Evolutionary conservation across 2,113 vertebrate genomes (phyloP), one percentile per base, ranked within the genome.

Genomic region (Cromileptes altivelis): DNA sequence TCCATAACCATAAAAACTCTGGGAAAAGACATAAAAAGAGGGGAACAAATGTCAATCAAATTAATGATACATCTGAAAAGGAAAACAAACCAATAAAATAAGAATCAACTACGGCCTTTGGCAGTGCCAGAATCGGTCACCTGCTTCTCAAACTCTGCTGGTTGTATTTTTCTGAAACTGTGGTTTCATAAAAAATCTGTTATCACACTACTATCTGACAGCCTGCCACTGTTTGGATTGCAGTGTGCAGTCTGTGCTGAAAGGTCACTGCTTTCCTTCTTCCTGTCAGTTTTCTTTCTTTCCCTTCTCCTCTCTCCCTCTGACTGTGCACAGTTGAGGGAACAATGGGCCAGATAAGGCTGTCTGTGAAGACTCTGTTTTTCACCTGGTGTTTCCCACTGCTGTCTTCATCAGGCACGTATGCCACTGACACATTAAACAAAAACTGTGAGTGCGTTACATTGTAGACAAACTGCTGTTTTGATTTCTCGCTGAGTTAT

Each of bases 1-100:
- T 19, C 98, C 98, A 1, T 99, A 99, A 60, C 96, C 96, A 68
- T 98, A 98, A 4, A 96, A 93, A 86, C 98, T 99, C 98, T 99
- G 85, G 10, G 69, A 87, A 75, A 61, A 80, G 45, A 70, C 25
- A 81, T 37, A 2, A 65, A 82, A 92, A 42, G 55, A 73, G 69
- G 1, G 57, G n/a, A 73, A 73, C 25, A 58, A 55, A 65, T 67
- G 33, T 47, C 56, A 63, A 19, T 79, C 61, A 15, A 72, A 81
- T 60, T 75, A 53, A n/a, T 75, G 62, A n/a, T 21, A 70, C 27
- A 73, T 30, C 13, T 69, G 2, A 89, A 64, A 61, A 40, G 55
- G 74, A 15, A 89, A 82, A 76, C 68, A 82, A 82, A 72, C 25
- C 53, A 8, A 64, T 58, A 45, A 37, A 70, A 78, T 40, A 8